These are phyloP conservation scores for Panulirus ornatus DNA, from an alignment of 1,140 invertebrate species.

Conservation along the genomic window DNA sequence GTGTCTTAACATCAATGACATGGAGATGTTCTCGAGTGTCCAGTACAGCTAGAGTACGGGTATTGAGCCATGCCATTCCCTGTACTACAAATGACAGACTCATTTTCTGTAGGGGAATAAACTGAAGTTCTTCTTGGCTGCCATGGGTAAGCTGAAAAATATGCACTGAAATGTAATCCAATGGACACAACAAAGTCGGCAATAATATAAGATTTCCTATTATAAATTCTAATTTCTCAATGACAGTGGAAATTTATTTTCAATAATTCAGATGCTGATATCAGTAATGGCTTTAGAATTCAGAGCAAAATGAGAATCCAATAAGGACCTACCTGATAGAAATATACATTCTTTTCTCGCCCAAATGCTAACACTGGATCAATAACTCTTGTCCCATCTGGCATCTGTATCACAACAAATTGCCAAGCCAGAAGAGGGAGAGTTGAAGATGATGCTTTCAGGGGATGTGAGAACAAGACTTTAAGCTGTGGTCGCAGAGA, in stretches of 20 bases:
- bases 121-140: conserved; percentile 80
- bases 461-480: conserved; percentile 84
- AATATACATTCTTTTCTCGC: conserved; percentile 87
- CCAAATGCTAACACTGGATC: conserved; percentile 93
- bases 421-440: conserved; percentile 95
- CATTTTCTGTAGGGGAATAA: conserved; percentile 85
- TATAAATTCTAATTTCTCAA: too few relatives aligned
- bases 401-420: conserved; percentile 90
- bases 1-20: conserved; percentile 92
- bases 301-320: too few relatives aligned
- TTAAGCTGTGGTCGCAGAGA: conserved; percentile 87
- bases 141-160: conserved; percentile 70
- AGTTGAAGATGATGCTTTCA: conserved; percentile 79
- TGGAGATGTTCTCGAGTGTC: conserved; percentile 92
- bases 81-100: conserved; percentile 84
- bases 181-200: too few relatives aligned
- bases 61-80: conserved; percentile 92
- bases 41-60: conserved; percentile 89
- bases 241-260: too few relatives aligned
- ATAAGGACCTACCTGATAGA: conserved; percentile 86
- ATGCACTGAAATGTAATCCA: too few relatives aligned
- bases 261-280: too few relatives aligned
- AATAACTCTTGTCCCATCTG: conserved; percentile 84
- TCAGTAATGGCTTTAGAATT: too few relatives aligned
- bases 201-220: too few relatives aligned